Evolutionary conservation across 2,888 invertebrate species (phyloP).

Genomic region (Dolichopus griseipennis): DNA sequence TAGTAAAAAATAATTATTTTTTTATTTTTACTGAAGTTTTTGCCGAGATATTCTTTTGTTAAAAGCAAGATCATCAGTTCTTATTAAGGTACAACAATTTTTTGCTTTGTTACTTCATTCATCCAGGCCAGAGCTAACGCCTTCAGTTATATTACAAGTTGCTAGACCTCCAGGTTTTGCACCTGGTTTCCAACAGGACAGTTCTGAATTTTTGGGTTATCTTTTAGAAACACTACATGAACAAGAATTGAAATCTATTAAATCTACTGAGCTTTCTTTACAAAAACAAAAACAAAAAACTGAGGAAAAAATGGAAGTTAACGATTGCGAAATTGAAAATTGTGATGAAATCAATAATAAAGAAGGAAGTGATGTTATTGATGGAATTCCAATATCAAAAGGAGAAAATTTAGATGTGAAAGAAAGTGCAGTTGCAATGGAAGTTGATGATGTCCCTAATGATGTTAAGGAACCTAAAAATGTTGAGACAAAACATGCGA

Average conservation of each 20-base stretch:
- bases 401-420: not conserved
- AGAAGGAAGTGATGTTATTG: not conserved
- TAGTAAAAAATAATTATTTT: not conserved
- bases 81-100: constrained; percentile 60
- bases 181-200: constrained; percentile 74
- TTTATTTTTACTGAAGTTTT: constrained; percentile 10
- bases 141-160: constrained; percentile 59
- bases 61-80: constrained; percentile 41
- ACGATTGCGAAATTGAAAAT: not conserved
- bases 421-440: not conserved
- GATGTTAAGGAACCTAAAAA: not conserved
- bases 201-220: constrained; percentile 75
- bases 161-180: constrained; percentile 71
- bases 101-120: constrained; percentile 67
- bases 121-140: constrained; percentile 56
- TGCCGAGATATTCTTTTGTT: not conserved
- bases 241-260: constrained; percentile 47
- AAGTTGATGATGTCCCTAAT: not conserved
- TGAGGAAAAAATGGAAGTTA: not conserved
- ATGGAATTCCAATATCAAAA: not conserved
- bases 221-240: constrained; percentile 55
- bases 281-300: not conserved
- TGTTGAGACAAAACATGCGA: not conserved
- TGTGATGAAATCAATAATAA: not conserved
- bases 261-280: not conserved